Conservation (phyloP, 1,140 invertebrate species). For the Drosophila triauraria region DNA sequence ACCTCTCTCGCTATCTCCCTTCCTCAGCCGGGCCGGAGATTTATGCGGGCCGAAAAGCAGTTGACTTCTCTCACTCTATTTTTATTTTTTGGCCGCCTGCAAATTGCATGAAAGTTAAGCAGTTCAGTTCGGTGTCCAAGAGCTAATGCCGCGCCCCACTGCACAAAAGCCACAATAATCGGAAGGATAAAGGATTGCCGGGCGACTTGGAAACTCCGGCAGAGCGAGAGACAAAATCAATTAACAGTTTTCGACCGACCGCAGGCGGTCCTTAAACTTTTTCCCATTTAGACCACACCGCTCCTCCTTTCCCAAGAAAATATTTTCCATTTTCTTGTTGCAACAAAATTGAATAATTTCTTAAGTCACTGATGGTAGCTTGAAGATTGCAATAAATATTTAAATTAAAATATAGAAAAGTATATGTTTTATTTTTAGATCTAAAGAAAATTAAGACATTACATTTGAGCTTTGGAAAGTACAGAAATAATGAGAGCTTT, state of each 20-base stretch:
- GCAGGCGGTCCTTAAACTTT: slow-evolving; percentile 48
- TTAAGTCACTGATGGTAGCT: too few species aligned
- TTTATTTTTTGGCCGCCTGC: slow-evolving; percentile 41
- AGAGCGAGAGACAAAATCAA: slow-evolving; percentile 70
- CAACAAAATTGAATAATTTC: not conserved
- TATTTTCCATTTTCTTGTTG: slow-evolving; percentile 6
- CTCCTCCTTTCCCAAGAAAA: not conserved
- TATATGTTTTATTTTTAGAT: not conserved
- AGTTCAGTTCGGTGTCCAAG: slow-evolving; percentile 70
- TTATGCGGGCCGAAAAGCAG: slow-evolving; percentile 72
- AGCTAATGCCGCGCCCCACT: slow-evolving; percentile 75
- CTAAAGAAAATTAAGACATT: too few species aligned
- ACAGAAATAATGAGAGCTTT: too few species aligned
- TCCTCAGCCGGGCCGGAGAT: slow-evolving; percentile 47
- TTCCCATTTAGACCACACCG: not conserved
- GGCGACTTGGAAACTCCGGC: slow-evolving; percentile 13
- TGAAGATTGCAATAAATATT: not conserved
- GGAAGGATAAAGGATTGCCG: slow-evolving; percentile 30
- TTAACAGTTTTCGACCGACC: slow-evolving; percentile 69
- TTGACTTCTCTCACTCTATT: slow-evolving; percentile 52
- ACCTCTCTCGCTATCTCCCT: slow-evolving; percentile 36
- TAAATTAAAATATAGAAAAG: too few species aligned
- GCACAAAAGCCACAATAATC: slow-evolving; percentile 74
- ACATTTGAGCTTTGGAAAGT: too few species aligned
- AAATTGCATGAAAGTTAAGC: slow-evolving; percentile 82